These are phyloP conservation scores for Drosophila fuyamai DNA, from an alignment of 1,140 invertebrate genomes.

Conservation along the genomic window DNA sequence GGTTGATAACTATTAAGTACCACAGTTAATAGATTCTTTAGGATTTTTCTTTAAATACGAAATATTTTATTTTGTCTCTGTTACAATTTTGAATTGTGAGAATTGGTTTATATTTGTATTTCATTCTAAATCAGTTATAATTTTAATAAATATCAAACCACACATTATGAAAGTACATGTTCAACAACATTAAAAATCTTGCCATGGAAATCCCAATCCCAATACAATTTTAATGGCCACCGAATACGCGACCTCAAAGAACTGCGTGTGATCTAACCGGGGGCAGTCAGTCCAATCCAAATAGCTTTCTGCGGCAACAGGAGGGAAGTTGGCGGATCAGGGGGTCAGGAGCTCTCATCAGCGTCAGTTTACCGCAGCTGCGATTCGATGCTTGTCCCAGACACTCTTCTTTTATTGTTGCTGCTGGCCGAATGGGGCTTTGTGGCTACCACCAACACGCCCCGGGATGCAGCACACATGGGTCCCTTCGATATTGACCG, in stretches of 20 bases:
- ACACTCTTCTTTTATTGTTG: slow-evolving; percentile 51
- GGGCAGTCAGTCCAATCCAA: slow-evolving; percentile 21
- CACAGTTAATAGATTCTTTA: too few relatives aligned
- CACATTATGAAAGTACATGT: too few relatives aligned
- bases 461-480: background rate
- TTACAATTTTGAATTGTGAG: too few relatives aligned
- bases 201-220: too few relatives aligned
- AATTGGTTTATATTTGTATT: too few relatives aligned
- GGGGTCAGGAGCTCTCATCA: slow-evolving; percentile 8
- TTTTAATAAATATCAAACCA: too few relatives aligned
- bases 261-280: slow-evolving; percentile 31
- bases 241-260: background rate
- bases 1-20: too few relatives aligned
- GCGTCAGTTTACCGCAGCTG: slow-evolving; percentile 31
- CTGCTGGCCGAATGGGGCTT: slow-evolving; percentile 34
- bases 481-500: slow-evolving; percentile 33
- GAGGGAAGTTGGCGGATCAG: background rate
- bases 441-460: slow-evolving; percentile 25
- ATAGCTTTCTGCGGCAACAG: slow-evolving; percentile 38
- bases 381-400: slow-evolving; percentile 46
- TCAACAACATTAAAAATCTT: too few relatives aligned
- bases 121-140: too few relatives aligned
- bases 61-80: too few relatives aligned
- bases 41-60: too few relatives aligned
- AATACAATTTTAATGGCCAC: background rate